These are phyloP conservation scores for Umimayanthus chanpuru DNA, from an alignment of 92 coral and sea anemone species.

Conservation along the genomic window DNA sequence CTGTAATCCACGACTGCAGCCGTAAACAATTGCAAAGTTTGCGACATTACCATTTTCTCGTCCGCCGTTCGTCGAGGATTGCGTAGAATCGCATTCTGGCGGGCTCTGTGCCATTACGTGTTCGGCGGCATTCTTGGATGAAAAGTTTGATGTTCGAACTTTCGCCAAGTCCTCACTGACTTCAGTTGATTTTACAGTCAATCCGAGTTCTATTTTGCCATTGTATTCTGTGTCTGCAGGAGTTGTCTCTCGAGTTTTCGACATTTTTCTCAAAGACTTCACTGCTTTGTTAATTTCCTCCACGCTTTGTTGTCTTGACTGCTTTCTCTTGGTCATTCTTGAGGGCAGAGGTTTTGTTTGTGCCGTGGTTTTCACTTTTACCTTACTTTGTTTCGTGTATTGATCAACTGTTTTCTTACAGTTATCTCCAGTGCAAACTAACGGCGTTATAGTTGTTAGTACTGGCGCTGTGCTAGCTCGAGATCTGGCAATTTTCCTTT, in stretches of 20 bases:
- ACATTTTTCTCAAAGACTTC: background rate
- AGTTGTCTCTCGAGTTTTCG: background rate
- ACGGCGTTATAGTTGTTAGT: background rate
- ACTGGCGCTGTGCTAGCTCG: constrained; percentile 1
- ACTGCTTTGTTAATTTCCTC: background rate
- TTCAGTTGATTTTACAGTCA: background rate
- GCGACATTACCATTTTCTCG: background rate
- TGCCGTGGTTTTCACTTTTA: background rate
- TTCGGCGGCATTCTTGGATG: background rate
- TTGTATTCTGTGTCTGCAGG: background rate
- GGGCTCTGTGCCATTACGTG: background rate
- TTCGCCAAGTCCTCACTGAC: background rate
- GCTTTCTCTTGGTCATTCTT: background rate
- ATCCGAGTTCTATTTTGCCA: background rate
- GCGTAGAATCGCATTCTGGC: background rate
- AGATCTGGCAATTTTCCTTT: background rate
- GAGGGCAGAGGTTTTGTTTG: background rate
- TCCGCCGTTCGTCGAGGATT: background rate
- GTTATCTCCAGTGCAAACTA: background rate
- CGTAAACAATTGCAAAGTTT: constrained; percentile 16
- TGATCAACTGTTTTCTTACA: background rate
- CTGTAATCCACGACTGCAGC: constrained; percentile 10
- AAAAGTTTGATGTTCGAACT: background rate
- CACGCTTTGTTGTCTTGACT: background rate
- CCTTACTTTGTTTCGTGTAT: background rate